Base-by-base conservation (phyloP, 2,888 invertebrate genomes). In the Acrocyrtus sp. region DNA sequence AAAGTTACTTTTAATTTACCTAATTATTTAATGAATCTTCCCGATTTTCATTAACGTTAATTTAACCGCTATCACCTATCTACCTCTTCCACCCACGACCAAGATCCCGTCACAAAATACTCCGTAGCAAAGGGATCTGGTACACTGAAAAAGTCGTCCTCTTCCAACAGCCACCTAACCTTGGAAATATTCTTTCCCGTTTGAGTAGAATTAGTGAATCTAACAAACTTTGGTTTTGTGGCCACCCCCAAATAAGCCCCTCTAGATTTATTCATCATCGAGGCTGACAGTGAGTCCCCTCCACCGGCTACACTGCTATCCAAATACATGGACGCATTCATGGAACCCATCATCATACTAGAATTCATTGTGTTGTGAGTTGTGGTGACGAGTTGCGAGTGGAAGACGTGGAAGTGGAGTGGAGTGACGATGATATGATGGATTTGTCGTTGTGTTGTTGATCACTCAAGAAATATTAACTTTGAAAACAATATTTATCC, bases 141-240 rank as follows among this genome's bases (percentile, higher is more conserved):
- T 8, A 77, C 56, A 41, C 69, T 56, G 39, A 56, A 62, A 43
- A 45, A 56, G 15, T 17, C 27, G 22, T 76, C 58, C 17, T 72
- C 62, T 12, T 78, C 24, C 12, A 76, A 24, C 10, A 80, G 26
- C 80, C 80, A 80, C 6, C 77, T 54, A 27, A 80, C 76, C 51
- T 75, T 78, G 0, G 75, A 54, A 21, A 80, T 65, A 53, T 62
- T 74, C 43, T 74, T 77, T 21, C 77, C 80, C 12, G 74, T 72
- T 67, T 80, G 80, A 0, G 74, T 76, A n/a, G 72, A 74, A 51
- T 62, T 65, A 6, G 62, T 48, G 39, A 77, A 72, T 27, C 53
- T 53, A n/a, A 54, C 48, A 45, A 43, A 39, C 10, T 54, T 69
- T 10, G 53, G 29, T 39, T 57, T 69, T 2, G 34, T 15, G 6